These are phyloP conservation scores for Drosophila anomalata DNA, from an alignment of 2,888 invertebrate genomes.

Conservation along the genomic window DNA sequence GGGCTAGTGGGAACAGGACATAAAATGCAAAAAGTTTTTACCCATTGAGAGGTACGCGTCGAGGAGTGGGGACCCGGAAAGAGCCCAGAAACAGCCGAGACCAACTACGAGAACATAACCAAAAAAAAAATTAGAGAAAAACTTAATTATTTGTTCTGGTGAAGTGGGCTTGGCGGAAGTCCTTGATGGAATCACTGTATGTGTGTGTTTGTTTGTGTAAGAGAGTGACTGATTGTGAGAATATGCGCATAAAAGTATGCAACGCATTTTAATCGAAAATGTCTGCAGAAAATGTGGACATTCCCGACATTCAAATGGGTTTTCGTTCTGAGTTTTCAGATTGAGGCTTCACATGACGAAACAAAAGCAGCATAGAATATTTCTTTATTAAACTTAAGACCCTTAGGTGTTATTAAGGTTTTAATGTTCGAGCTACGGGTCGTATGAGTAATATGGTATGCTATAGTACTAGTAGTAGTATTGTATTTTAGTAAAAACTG, in stretches of 20 bases:
- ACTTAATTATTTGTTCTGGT: conserved; percentile 70
- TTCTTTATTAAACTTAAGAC: not conserved
- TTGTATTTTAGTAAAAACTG: not conserved
- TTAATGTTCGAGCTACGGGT: not conserved
- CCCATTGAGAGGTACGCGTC: conserved; percentile 69
- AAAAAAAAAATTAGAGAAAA: conserved; percentile 67
- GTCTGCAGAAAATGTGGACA: conserved; percentile 62
- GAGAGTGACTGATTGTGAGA: conserved; percentile 36
- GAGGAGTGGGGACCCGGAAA: conserved; percentile 35
- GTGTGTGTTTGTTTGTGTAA: conserved; percentile 10
- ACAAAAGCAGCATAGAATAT: not conserved
- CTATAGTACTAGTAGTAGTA: no score
- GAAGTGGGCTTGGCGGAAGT: conserved; percentile 27
- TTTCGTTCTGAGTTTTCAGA: conserved; percentile 1
- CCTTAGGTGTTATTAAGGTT: not conserved
- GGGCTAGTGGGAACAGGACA: conserved; percentile 38
- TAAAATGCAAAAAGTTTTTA: conserved; percentile 75
- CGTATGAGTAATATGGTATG: not conserved
- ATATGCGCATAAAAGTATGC: conserved; percentile 76
- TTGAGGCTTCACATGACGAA: conserved; percentile 12
- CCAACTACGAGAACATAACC: conserved; percentile 20
- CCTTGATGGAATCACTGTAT: conserved; percentile 49
- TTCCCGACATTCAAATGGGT: conserved; percentile 3
- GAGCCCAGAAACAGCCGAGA: conserved; percentile 15
- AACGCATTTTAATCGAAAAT: conserved; percentile 77